Conservation (phyloP, 2,888 invertebrate species). For the Cheilosia vernalis region DNA sequence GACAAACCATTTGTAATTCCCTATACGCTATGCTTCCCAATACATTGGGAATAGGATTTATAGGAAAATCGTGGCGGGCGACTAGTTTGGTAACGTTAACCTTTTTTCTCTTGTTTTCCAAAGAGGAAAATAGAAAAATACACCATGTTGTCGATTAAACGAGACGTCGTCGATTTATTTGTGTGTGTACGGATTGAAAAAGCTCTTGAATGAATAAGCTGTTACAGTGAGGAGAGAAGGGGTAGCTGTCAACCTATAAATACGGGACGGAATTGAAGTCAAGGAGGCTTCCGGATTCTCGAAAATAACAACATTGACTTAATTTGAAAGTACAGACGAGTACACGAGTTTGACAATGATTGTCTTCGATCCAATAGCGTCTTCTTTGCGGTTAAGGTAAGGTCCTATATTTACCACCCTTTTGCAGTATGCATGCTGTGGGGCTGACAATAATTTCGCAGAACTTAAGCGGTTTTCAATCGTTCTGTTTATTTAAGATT, state of each 20-base stretch:
- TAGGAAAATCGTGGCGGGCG: slow-evolving; percentile 35
- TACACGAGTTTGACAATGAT: no score
- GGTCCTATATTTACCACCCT: no score
- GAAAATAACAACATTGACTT: not conserved
- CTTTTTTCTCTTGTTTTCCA: not conserved
- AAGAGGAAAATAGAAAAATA: slow-evolving; percentile 1
- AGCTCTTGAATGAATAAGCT: slow-evolving; percentile 24
- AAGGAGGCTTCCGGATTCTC: not conserved
- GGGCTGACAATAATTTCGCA: no score
- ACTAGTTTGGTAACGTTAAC: slow-evolving; percentile 33
- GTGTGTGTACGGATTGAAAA: slow-evolving; percentile 20
- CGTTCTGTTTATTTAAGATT: no score
- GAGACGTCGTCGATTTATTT: slow-evolving; percentile 41
- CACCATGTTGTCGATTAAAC: slow-evolving; percentile 17
- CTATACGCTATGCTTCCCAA: not conserved
- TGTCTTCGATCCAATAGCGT: no score
- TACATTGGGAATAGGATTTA: slow-evolving; percentile 40
- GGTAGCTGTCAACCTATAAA: no score
- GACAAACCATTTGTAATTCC: not conserved
- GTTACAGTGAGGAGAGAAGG: not conserved
- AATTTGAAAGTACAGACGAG: no score
- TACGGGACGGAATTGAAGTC: no score
- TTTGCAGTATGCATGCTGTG: no score
- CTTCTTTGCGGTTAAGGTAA: no score
- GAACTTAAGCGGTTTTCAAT: no score